phyloP scores from a whole-genome alignment of 2,797 vertebrate genomes.

The Pitangus sulphuratus region DNA sequence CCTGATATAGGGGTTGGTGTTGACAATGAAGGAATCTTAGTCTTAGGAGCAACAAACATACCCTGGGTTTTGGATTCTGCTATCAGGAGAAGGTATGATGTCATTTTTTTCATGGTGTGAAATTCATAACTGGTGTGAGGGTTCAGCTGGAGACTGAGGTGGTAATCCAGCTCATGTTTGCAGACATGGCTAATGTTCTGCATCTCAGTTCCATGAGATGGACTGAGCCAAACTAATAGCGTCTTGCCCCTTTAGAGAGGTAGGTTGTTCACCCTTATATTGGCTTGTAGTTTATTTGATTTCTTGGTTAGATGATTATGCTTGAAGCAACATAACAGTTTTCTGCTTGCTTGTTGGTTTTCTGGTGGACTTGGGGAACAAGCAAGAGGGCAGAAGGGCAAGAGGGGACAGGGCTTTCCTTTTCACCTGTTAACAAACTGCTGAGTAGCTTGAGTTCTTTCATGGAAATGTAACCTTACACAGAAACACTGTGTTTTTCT shows the following conservation, averaged over 20 bases:
- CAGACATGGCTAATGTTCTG: not conserved
- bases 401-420: not conserved
- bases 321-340: not conserved
- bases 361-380: not conserved
- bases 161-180: not conserved
- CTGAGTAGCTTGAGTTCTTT: not conserved
- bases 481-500: not conserved
- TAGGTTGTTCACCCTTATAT: not conserved
- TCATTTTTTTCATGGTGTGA: not conserved
- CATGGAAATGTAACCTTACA: not conserved
- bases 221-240: not conserved
- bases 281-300: not conserved
- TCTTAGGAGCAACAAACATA: constrained; percentile 99
- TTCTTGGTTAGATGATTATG: not conserved
- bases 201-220: accelerated
- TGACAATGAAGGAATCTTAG: constrained; percentile 96
- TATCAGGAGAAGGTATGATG: constrained; percentile 92
- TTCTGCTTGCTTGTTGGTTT: not conserved
- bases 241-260: not conserved
- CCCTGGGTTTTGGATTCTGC: constrained; percentile 98
- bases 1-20: constrained; percentile 88
- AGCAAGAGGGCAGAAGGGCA: not conserved
- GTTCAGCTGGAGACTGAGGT: not conserved
- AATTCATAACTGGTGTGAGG: not conserved
- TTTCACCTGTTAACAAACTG: not conserved